A percentile compares a stretch with the other conserved stretches of the same genome.
These are phyloP conservation scores for Drosophila pseudotalamancana DNA, from an alignment of 2,888 invertebrate species.

Conservation along the genomic window DNA sequence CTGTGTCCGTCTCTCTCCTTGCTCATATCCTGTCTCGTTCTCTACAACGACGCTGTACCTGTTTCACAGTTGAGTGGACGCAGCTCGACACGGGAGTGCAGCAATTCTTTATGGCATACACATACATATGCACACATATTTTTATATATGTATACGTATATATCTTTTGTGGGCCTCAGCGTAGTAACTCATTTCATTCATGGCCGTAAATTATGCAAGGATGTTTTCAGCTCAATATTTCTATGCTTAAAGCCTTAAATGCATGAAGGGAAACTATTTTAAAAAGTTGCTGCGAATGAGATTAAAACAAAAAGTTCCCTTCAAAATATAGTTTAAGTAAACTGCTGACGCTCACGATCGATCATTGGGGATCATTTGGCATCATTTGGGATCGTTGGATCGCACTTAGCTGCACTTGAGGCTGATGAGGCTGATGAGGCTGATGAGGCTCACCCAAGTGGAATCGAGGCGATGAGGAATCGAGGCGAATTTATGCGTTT, in stretches of 20 bases:
- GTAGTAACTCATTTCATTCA: conserved; percentile 75
- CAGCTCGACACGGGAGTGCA: conserved; percentile 38
- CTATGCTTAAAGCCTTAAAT: conserved; percentile 32
- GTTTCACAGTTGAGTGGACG: conserved; percentile 80
- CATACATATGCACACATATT: conserved; percentile 7
- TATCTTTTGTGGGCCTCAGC: conserved; percentile 72
- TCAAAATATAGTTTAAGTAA: conserved; percentile 48
- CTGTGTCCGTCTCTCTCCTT: conserved; percentile 36
- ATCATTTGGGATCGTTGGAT: conserved; percentile 17
- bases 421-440: conserved; percentile 39
- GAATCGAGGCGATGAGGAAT: conserved; percentile 52
- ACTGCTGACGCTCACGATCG: conserved; percentile 61
- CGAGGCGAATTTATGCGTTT: conserved; percentile 71
- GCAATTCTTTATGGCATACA: conserved; percentile 59
- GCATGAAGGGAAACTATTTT: conserved; percentile 28
- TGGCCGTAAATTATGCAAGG: conserved; percentile 69
- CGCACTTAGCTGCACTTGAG: conserved; percentile 41
- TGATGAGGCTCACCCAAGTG: conserved; percentile 63
- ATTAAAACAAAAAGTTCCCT: conserved; percentile 15
- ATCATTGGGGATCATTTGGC: conserved; percentile 7
- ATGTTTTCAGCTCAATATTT: conserved; percentile 34
- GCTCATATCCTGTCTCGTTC: conserved; percentile 61
- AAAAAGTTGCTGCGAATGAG: conserved; percentile 6
- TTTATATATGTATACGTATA: not conserved
- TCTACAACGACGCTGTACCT: conserved; percentile 53